A percentile compares a stretch with the other conserved stretches of the same genome.
These are phyloP conservation scores for Mesorhabditis belari DNA, from an alignment of 2,888 invertebrate genomes.

Conservation along the genomic window DNA sequence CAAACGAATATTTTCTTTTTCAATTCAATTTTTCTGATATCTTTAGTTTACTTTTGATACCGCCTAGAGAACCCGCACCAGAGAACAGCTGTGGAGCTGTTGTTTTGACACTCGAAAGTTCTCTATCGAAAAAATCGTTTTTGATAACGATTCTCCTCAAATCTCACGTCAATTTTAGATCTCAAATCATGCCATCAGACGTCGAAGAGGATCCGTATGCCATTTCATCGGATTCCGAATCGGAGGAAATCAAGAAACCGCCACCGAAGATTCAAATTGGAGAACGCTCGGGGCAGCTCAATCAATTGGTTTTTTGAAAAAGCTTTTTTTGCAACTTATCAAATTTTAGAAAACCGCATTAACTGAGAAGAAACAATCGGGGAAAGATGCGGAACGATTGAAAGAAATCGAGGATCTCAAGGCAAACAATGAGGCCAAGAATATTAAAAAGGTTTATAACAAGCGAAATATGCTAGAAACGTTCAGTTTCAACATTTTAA, in stretches of 20 bases:
- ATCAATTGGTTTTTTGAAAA: slow-evolving; percentile 32
- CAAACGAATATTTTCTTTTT: too few species aligned
- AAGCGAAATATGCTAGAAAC: background rate
- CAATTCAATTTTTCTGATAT: too few species aligned
- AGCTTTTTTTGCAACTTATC: background rate
- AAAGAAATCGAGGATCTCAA: slow-evolving; percentile 45
- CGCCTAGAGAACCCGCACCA: too few species aligned
- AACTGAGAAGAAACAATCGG: slow-evolving; percentile 32
- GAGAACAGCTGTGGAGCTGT: too few species aligned
- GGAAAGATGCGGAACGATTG: slow-evolving; percentile 38
- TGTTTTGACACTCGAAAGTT: too few species aligned
- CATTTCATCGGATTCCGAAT: slow-evolving; percentile 48
- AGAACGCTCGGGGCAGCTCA: slow-evolving; percentile 38
- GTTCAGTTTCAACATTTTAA: background rate
- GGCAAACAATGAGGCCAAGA: slow-evolving; percentile 31
- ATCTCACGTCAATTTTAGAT: too few species aligned
- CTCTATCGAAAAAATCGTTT: too few species aligned
- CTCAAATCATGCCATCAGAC: too few species aligned
- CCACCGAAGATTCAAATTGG: slow-evolving; percentile 50
- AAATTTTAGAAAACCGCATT: slow-evolving; percentile 44
- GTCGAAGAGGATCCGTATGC: slow-evolving; percentile 53
- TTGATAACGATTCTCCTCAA: too few species aligned
- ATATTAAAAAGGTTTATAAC: slow-evolving; percentile 40
- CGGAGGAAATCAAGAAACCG: slow-evolving; percentile 42
- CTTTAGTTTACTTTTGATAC: too few species aligned